These are phyloP conservation scores for Seira sanloemensis DNA, from an alignment of 2,888 invertebrate genomes.

Conservation along the genomic window DNA sequence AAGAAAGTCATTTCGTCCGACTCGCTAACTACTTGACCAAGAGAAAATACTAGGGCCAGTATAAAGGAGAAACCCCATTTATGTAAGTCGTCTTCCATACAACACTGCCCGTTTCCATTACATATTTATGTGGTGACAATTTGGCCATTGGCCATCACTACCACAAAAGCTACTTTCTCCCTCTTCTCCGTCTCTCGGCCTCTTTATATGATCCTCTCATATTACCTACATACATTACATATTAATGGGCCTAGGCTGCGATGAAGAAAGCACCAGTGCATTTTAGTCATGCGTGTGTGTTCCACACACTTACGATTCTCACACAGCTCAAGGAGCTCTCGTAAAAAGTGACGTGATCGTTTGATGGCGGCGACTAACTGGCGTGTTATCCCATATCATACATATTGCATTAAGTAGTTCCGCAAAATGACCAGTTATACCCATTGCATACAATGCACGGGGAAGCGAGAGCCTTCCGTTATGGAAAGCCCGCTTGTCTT, in stretches of 20 bases:
- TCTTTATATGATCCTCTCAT: not conserved
- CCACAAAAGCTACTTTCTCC: no score
- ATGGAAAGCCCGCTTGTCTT: no score
- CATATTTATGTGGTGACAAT: conserved; percentile 60
- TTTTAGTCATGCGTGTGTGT: not conserved
- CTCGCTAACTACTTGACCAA: not conserved
- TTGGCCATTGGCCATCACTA: conserved; percentile 59
- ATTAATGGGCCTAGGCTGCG: not conserved
- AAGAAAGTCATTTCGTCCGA: not conserved
- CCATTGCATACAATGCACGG: not conserved
- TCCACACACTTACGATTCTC: no score
- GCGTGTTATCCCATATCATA: not conserved
- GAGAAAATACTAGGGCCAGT: not conserved
- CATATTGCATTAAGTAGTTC: conserved; percentile 39
- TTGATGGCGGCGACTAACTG: conserved; percentile 11
- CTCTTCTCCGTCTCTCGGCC: not conserved
- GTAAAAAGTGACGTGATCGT: not conserved
- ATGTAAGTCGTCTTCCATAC: not conserved
- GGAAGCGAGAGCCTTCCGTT: no score
- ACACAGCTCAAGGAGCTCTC: not conserved
- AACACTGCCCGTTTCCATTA: no score
- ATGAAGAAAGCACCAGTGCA: not conserved
- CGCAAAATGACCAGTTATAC: conserved; percentile 15
- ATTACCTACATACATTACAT: not conserved
- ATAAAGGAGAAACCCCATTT: not conserved